These are phyloP conservation scores for Epizoanthus stellaris DNA, from an alignment of 92 coral and sea anemone species.

Conservation along the genomic window DNA sequence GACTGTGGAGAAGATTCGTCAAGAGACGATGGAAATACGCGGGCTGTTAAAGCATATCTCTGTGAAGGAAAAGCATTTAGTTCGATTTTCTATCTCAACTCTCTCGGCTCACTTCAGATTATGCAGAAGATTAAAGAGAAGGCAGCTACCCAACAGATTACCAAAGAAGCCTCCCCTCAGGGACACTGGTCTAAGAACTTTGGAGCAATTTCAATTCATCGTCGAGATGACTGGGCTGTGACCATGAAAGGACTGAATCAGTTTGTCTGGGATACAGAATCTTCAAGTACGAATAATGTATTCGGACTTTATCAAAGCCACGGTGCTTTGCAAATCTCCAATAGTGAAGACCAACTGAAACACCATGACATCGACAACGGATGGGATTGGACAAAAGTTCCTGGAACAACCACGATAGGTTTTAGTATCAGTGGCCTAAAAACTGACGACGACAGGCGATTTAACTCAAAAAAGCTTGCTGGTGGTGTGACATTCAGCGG, in stretches of 20 bases:
- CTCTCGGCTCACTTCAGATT: too few relatives aligned
- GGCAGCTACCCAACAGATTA: slow-evolving; percentile 20
- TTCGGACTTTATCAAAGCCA: slow-evolving; percentile 15
- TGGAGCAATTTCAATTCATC: too few relatives aligned
- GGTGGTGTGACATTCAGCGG: slow-evolving; percentile 19
- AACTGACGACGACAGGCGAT: background rate
- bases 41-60: slow-evolving; percentile 41
- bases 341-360: slow-evolving; percentile 44
- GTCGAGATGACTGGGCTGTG: too few relatives aligned
- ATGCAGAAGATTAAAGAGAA: too few relatives aligned
- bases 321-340: slow-evolving; percentile 70
- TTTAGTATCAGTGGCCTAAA: background rate
- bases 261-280: slow-evolving; percentile 63
- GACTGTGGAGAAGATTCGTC: slow-evolving; percentile 17
- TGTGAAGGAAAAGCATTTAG: slow-evolving; percentile 4
- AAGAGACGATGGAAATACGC: slow-evolving; percentile 22
- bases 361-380: too few relatives aligned
- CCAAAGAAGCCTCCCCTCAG: slow-evolving; percentile 53
- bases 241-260: slow-evolving; percentile 67
- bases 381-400: background rate
- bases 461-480: background rate
- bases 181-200: slow-evolving; percentile 58
- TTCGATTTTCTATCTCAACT: slow-evolving; percentile 48
- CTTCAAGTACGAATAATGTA: slow-evolving; percentile 35
- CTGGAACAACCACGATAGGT: slow-evolving; percentile 22